Percentiles rank a stretch among this genome's conserved stretches.
These are phyloP conservation scores for Quadroppia sp. DNA, from an alignment of 2,888 invertebrate species.

Conservation along the genomic window DNA sequence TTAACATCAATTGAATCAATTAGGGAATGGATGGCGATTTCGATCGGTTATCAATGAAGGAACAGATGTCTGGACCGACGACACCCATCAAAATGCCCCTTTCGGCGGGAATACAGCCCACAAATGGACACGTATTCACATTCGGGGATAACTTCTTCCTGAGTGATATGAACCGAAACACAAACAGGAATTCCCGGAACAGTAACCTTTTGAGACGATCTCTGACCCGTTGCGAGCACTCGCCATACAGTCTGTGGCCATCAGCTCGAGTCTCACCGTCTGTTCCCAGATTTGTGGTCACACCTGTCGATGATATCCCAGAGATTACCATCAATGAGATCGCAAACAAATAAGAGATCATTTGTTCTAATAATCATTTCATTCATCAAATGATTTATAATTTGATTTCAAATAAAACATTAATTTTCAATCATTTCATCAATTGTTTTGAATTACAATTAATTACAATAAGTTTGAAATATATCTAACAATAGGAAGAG, in stretches of 20 bases:
- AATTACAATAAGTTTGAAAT: too few relatives aligned
- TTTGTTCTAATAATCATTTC: too few relatives aligned
- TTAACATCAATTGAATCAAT: background rate
- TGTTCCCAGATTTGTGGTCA: conserved; percentile 37
- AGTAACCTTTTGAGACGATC: conserved; percentile 43
- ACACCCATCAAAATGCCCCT: conserved; percentile 24
- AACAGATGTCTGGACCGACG: background rate
- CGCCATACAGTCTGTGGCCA: conserved; percentile 47
- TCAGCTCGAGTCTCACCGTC: background rate
- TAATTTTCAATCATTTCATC: too few relatives aligned
- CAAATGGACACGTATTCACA: background rate
- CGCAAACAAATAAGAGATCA: background rate
- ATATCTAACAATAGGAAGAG: too few relatives aligned
- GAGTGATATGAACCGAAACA: background rate
- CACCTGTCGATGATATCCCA: conserved; percentile 21
- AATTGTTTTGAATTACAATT: too few relatives aligned
- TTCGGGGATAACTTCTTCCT: background rate
- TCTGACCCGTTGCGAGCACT: conserved; percentile 44
- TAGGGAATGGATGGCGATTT: background rate
- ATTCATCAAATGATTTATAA: too few relatives aligned
- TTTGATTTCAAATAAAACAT: too few relatives aligned
- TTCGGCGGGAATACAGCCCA: background rate
- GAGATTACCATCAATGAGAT: conserved; percentile 11
- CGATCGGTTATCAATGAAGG: conserved; percentile 21
- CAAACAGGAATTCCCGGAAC: conserved; percentile 15